These are phyloP conservation scores for Chanos chanos DNA, from an alignment of 2,797 vertebrate genomes.

Conservation along the genomic window DNA sequence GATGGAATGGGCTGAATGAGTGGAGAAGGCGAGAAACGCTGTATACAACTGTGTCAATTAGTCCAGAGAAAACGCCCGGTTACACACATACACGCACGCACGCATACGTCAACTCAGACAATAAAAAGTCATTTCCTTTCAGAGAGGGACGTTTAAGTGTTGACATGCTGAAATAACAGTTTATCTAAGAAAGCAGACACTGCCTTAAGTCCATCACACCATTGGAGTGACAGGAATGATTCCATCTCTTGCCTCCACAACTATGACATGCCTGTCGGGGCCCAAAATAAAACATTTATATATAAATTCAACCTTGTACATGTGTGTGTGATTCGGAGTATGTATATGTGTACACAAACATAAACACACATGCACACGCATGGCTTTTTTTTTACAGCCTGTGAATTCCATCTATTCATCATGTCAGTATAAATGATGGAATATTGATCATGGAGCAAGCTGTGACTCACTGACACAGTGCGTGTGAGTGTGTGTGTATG, in stretches of 20 bases:
- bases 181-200: slow-evolving; percentile 24
- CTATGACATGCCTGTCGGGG: slow-evolving; percentile 1
- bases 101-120: not conserved
- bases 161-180: slow-evolving; percentile 21
- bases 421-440: not conserved
- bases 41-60: slow-evolving; percentile 2
- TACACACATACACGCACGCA: not conserved
- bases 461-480: not conserved
- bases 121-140: slow-evolving; percentile 8
- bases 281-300: no score
- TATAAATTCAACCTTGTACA: no score
- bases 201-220: slow-evolving; percentile 11
- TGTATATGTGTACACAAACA: no score
- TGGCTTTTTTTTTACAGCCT: no score
- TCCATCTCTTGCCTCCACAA: not conserved
- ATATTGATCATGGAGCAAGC: not conserved
- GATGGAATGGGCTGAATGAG: slow-evolving; percentile 44
- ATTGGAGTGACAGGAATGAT: not conserved
- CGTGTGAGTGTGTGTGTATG: not conserved
- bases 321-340: no score
- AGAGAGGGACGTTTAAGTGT: slow-evolving; percentile 6
- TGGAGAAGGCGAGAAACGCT: slow-evolving; percentile 29
- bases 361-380: no score
- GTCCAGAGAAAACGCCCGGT: slow-evolving; percentile 39
- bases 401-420: no score